Evolutionary conservation across 92 coral and sea anemone genomes (phyloP), one percentile per base, ranked within the genome.

Genomic region (Nematostella vectensis): DNA sequence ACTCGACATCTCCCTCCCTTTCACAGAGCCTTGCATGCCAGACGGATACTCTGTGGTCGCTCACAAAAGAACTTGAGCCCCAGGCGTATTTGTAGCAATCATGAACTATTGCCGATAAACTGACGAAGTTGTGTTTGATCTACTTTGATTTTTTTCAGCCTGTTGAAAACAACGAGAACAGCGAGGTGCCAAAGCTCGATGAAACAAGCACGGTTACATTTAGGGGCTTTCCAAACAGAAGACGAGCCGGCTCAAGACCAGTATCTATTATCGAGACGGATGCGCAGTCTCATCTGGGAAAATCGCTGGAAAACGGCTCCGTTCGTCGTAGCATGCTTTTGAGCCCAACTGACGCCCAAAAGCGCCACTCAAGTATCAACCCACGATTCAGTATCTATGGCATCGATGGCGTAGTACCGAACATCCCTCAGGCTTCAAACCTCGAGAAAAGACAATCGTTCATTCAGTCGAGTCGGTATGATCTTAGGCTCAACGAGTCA

Each of bases 331-430:
- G 51, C 51, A 10, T 45, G 51, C 4, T 45, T 4, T 4, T 45
- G 23, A 11, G 21, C 21, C 51, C 51, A 8, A 8, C 51, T 11
- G 51, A 11, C 18, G 9, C 4, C 4, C 12, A 45, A 8, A 8
- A 8, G 15, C 8, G 42, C 42, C 15, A 36, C 42, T 8, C 42
- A 8, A 36, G 8, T 8, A 15, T 36, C 18, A 11, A 8, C 51
- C 51, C 9, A 17, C 51, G 51, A 45, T 45, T 6, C 23, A 45
- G 51, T 17, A 10, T 45, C 51, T 45, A 9, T 45, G 9, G 51
- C 12, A 8, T 4, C 9, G 51, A 45, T 17, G 51, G 51, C 21
- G 18, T n/a, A n/a, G n/a, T n/a, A n/a, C n/a, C n/a, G n/a, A n/a
- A n/a, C n/a, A n/a, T n/a, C n/a, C n/a, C n/a, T n/a, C n/a, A n/a